phyloP scores from a whole-genome alignment of 1,140 invertebrate species.

The Pentalonia nigronervosa region DNA sequence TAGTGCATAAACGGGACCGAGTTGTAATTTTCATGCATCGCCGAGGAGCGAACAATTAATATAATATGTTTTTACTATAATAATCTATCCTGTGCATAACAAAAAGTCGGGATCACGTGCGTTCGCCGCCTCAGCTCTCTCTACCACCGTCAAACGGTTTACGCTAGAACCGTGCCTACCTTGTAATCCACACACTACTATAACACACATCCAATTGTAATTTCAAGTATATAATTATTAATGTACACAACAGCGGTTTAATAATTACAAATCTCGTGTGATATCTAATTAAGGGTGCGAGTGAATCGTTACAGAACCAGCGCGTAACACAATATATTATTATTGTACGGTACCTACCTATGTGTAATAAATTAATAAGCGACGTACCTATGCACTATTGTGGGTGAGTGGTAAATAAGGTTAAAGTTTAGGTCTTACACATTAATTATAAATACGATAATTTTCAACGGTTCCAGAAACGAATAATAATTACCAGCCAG shows the following conservation, averaged over 20 bases:
- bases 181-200: no score
- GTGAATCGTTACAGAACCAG: background rate
- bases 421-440: background rate
- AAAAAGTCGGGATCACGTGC: background rate
- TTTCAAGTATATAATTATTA: background rate
- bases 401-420: background rate
- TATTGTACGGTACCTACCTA: background rate
- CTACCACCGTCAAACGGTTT: background rate
- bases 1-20: background rate
- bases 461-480: slow-evolving; percentile 11
- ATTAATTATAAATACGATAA: background rate
- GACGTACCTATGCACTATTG: background rate
- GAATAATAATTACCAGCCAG: slow-evolving; percentile 21
- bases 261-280: background rate
- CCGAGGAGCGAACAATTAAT: background rate
- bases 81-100: background rate
- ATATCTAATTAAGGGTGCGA: background rate
- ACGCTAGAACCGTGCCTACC: background rate
- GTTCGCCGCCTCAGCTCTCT: background rate
- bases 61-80: background rate
- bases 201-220: background rate
- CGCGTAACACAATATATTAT: background rate
- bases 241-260: background rate
- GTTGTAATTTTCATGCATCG: background rate
- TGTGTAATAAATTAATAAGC: background rate